phyloP scores from a whole-genome alignment of 2,797 vertebrate genomes.

The Morus bassanus region DNA sequence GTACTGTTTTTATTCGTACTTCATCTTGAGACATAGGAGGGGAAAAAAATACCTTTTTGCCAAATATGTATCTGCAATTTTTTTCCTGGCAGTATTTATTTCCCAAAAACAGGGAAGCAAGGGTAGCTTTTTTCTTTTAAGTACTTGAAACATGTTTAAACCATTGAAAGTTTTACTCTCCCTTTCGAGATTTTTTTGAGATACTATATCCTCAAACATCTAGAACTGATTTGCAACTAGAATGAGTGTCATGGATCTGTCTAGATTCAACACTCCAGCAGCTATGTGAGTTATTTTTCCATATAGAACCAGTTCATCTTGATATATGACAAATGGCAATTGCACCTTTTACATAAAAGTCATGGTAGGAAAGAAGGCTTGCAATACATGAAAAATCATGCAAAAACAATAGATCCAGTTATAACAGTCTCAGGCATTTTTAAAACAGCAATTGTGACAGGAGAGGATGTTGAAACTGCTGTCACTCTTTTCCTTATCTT shows the following conservation, averaged over 20 bases:
- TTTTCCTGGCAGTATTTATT: slow-evolving; percentile 59
- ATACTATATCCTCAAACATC: slow-evolving; percentile 19
- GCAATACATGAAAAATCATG: neutral
- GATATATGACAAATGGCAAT: neutral
- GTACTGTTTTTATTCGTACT: slow-evolving; percentile 41
- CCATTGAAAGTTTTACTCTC: slow-evolving; percentile 31
- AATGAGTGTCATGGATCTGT: neutral
- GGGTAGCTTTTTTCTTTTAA: neutral
- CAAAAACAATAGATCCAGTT: neutral
- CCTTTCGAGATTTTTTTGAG: slow-evolving; percentile 37
- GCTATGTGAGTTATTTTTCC: neutral
- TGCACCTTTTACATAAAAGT: neutral
- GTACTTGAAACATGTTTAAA: slow-evolving; percentile 54
- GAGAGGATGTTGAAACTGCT: neutral
- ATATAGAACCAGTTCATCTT: neutral
- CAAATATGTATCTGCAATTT: slow-evolving; percentile 48
- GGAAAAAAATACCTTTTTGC: neutral
- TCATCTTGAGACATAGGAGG: slow-evolving; percentile 9
- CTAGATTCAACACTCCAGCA: neutral
- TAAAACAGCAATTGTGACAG: neutral
- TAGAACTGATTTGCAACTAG: slow-evolving; percentile 45
- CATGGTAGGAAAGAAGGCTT: neutral
- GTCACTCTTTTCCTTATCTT: neutral
- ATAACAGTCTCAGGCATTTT: neutral
- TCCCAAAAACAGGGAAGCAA: neutral